Evolutionary conservation across 2,113 vertebrate species (phyloP).

Genomic region (Urocolius indicus): DNA sequence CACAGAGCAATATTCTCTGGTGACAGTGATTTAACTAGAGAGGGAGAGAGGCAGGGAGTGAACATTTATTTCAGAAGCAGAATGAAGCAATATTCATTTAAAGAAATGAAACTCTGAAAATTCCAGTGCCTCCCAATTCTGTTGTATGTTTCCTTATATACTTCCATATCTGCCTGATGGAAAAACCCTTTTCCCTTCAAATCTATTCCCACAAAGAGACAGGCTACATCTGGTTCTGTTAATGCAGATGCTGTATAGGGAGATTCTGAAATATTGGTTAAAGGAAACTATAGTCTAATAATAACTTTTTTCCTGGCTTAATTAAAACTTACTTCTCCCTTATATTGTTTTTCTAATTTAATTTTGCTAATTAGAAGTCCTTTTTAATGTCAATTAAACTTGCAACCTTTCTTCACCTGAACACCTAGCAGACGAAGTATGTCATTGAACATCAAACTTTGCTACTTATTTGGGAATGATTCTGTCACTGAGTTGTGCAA

Average conservation of each 20-base stretch:
- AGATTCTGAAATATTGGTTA: not conserved
- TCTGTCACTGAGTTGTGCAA: not conserved
- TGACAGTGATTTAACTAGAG: not conserved
- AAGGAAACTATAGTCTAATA: not conserved
- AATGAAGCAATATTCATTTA: not conserved
- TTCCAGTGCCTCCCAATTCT: not conserved
- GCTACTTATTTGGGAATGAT: not conserved
- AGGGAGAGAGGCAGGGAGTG: accelerated
- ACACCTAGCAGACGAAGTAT: not conserved
- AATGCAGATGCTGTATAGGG: not conserved
- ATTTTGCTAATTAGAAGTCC: not conserved
- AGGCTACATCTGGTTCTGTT: not conserved
- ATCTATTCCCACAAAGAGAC: accelerated
- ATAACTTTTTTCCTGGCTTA: not conserved
- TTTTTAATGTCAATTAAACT: not conserved
- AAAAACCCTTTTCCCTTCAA: not conserved
- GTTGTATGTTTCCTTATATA: not conserved
- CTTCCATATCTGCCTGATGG: not conserved
- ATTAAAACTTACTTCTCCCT: not conserved
- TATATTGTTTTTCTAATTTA: not conserved
- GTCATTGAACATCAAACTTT: not conserved
- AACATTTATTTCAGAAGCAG: not conserved
- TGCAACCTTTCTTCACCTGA: not conserved
- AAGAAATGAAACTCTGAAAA: not conserved
- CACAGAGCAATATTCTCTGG: not conserved